Conservation (phyloP, 2,113 vertebrate genomes). For the Morphnarchus princeps region DNA sequence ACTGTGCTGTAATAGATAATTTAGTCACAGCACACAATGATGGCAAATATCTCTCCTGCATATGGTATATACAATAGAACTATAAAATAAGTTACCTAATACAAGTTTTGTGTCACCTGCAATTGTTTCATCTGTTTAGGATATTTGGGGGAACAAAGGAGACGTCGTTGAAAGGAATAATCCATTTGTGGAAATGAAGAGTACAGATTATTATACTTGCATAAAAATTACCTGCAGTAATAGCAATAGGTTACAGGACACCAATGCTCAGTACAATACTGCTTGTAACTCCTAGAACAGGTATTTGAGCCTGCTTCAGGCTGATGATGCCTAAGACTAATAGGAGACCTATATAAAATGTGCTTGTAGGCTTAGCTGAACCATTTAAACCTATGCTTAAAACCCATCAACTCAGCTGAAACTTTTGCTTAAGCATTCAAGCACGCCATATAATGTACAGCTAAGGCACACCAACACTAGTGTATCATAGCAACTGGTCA, state of each 20-base stretch:
- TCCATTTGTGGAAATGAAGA: background rate
- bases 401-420: background rate
- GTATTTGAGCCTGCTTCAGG: background rate
- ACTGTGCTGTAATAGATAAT: background rate
- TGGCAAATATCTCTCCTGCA: background rate
- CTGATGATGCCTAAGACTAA: background rate
- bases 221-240: background rate
- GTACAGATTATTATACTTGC: background rate
- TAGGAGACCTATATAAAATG: background rate
- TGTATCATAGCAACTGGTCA: background rate
- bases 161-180: background rate
- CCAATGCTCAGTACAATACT: background rate
- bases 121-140: background rate
- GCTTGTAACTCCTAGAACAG: background rate
- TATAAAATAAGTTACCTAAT: background rate
- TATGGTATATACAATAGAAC: background rate
- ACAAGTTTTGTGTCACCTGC: background rate
- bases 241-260: background rate
- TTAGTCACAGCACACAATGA: background rate
- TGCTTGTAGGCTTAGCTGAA: background rate
- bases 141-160: background rate
- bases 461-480: background rate
- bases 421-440: background rate
- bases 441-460: background rate
- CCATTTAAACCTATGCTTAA: background rate